phyloP scores from a whole-genome alignment of 1,140 invertebrate genomes.

The Solenopsis invicta region DNA sequence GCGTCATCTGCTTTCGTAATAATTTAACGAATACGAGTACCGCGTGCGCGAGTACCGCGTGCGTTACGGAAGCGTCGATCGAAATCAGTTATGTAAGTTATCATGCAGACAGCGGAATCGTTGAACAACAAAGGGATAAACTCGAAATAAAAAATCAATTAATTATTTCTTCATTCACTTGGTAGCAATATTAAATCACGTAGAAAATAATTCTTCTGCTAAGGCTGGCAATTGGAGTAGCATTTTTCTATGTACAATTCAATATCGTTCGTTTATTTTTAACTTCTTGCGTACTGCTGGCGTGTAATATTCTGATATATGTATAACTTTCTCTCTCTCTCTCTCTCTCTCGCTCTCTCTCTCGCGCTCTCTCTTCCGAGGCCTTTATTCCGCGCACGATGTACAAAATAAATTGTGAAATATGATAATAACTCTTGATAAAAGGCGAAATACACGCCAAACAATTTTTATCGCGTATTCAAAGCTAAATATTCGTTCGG shows the following conservation, averaged over 20 bases:
- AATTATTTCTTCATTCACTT: neutral
- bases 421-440: conserved; percentile 23
- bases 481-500: neutral
- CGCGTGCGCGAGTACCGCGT: conserved; percentile 13
- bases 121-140: conserved; percentile 21
- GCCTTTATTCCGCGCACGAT: neutral
- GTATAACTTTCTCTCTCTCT: neutral
- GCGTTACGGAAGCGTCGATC: conserved; percentile 37
- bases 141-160: neutral
- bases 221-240: neutral
- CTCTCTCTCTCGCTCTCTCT: too few relatives aligned
- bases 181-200: neutral
- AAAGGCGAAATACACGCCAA: neutral
- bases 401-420: conserved; percentile 17
- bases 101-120: neutral
- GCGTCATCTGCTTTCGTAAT: conserved; percentile 59
- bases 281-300: neutral
- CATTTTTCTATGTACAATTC: neutral
- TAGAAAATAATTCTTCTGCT: neutral
- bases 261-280: conserved; percentile 11
- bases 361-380: too few relatives aligned
- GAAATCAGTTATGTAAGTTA: conserved; percentile 33
- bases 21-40: conserved; percentile 55
- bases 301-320: conserved; percentile 1
- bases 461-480: conserved; percentile 3